Evolutionary conservation across 2,113 vertebrate genomes (phyloP).

Genomic region (Xyliphius kryptos): DNA sequence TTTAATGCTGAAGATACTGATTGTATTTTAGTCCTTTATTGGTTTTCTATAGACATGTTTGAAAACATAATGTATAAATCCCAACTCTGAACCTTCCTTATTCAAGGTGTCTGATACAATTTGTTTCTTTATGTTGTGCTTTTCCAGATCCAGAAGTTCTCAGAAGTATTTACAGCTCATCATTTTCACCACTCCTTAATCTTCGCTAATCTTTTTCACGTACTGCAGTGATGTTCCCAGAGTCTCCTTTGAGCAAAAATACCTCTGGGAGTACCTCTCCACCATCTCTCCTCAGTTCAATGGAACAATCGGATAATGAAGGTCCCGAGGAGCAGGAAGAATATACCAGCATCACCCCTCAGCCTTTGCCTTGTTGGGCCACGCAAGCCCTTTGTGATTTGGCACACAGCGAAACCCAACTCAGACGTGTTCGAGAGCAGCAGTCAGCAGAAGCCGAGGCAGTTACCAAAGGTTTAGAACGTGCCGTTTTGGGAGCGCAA

Average conservation of each 20-base stretch:
- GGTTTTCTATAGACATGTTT: too few species aligned
- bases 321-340: conserved; percentile 21
- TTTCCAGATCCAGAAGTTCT: too few species aligned
- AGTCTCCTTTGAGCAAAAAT: conserved; percentile 41
- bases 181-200: too few species aligned
- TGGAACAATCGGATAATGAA: conserved; percentile 32
- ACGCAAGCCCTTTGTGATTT: conserved; percentile 55
- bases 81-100: too few species aligned
- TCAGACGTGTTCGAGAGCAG: conserved; percentile 49
- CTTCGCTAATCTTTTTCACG: neutral
- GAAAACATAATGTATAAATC: too few species aligned
- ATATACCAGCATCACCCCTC: conserved; percentile 10
- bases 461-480: conserved; percentile 54
- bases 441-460: conserved; percentile 50
- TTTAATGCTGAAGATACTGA: too few species aligned
- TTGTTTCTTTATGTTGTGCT: too few species aligned
- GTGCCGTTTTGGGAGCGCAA: conserved; percentile 57
- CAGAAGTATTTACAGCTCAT: too few species aligned
- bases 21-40: too few species aligned
- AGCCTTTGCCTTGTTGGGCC: conserved; percentile 52
- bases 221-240: conserved; percentile 43
- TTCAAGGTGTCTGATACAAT: too few species aligned
- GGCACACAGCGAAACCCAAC: conserved; percentile 49
- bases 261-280: conserved; percentile 36
- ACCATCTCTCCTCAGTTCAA: conserved; percentile 27